Evolutionary conservation across 2,888 invertebrate species (phyloP), one percentile per base, ranked within the genome.

Genomic region (Noctua janthe): DNA sequence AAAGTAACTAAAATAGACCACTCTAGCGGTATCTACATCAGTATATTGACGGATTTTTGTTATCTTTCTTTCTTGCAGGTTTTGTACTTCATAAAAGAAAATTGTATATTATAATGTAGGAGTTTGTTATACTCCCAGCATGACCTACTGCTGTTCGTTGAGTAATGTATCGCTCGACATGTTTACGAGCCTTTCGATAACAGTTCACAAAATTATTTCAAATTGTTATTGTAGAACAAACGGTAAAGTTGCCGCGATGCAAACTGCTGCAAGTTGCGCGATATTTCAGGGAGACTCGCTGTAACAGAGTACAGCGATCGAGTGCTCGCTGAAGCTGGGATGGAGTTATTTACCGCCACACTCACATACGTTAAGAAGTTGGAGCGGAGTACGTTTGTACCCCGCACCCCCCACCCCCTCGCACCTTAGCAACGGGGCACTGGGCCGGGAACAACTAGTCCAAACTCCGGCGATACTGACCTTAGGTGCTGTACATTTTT

Each of bases 281-380:
- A 56, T 81, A 64, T 15, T 20, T 81, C 71, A 64, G 56, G 6
- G 29, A 17, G 51, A 43, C 67, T 69, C 13, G 71, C 20, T 73
- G 39, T 15, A 39, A 62, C 70, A 66, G 59, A 80, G 54, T n/a
- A n/a, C 29, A 43, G 75, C 85, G 56, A 76, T 74, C 85, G 85
- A 77, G 74, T 54, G 72, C 17, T 76, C 51, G 67, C 72, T 69
- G 54, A 76, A 74, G 85, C 81, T 64, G 51, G n/a, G 62, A 20
- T 43, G 23, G 74, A 77, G 74, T 85, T 85, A 81, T 84, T 85
- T 72, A 81, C 85, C 74, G 77, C 71, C 62, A 74, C 77, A 64
- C 74, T 76, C 85, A 39, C 74, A 64, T 69, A 67, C 66, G 76
- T 69, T 76, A 74, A 81, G 74, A 76, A 84, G 74, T 84, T 80